Percentiles rank a stretch among this genome's conserved stretches.
Evolutionary conservation across 2,888 invertebrate genomes (phyloP).

Genomic region (Gastracanthus pulcherrimus): DNA sequence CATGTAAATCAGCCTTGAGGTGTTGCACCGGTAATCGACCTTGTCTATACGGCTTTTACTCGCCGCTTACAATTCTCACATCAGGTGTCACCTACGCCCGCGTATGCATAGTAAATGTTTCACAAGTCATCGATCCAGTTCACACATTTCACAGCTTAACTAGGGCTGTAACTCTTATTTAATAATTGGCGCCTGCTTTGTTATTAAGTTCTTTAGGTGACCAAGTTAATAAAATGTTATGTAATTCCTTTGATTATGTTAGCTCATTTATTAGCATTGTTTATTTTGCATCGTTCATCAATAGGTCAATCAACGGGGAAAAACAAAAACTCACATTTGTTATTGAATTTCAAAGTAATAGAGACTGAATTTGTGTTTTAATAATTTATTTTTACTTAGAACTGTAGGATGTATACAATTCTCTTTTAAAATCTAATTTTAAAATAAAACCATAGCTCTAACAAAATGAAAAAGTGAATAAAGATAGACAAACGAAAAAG

Average conservation of each 20-base stretch:
- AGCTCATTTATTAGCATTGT: neutral
- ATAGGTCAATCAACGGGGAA: neutral
- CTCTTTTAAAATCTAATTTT: too few relatives aligned
- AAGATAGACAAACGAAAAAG: neutral
- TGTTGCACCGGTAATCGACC: conserved; percentile 58
- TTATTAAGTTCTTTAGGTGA: neutral
- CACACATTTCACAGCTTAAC: neutral
- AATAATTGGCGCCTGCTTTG: conserved; percentile 11
- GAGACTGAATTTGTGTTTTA: too few relatives aligned
- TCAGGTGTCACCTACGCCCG: neutral
- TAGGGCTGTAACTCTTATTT: neutral
- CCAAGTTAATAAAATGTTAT: neutral
- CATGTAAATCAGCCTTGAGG: conserved; percentile 61
- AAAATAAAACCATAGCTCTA: neutral
- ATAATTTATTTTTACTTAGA: too few relatives aligned
- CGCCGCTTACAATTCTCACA: neutral
- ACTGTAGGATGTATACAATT: too few relatives aligned
- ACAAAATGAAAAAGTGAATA: neutral
- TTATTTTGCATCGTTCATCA: neutral
- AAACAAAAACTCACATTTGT: neutral
- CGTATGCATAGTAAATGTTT: neutral
- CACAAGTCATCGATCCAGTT: neutral
- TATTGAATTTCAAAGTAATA: too few relatives aligned
- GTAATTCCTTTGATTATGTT: neutral
- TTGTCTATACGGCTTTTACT: conserved; percentile 42